These are phyloP conservation scores for Pagrus major DNA, from an alignment of 2,113 vertebrate species.

Conservation along the genomic window DNA sequence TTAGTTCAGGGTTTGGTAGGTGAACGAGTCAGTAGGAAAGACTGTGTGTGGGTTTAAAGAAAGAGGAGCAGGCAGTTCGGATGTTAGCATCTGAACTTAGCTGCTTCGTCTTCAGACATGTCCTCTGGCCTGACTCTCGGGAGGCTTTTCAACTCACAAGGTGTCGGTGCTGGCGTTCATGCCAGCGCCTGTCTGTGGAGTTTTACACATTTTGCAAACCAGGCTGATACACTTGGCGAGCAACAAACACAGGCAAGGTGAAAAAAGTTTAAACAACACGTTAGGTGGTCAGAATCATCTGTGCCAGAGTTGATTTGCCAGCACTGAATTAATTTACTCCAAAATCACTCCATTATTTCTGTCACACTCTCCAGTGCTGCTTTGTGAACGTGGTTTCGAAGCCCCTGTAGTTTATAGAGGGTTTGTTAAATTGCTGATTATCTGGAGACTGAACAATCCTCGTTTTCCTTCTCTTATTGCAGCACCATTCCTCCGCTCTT, in stretches of 20 bases:
- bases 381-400: slow-evolving; percentile 25
- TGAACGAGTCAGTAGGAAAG: slow-evolving; percentile 35
- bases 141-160: slow-evolving; percentile 42
- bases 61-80: slow-evolving; percentile 12
- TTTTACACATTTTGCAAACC: slow-evolving; percentile 19
- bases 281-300: slow-evolving; percentile 8
- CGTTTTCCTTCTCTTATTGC: neutral
- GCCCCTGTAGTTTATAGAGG: neutral
- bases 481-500: neutral
- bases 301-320: slow-evolving; percentile 22
- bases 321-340: slow-evolving; percentile 50
- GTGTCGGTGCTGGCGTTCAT: slow-evolving; percentile 36
- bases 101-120: slow-evolving; percentile 31
- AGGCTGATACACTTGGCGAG: neutral
- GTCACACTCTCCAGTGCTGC: slow-evolving; percentile 26
- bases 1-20: slow-evolving; percentile 60
- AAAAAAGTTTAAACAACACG: slow-evolving; percentile 2
- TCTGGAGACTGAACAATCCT: slow-evolving; percentile 1
- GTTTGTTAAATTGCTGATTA: slow-evolving; percentile 4
- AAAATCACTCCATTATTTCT: slow-evolving; percentile 37
- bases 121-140: slow-evolving; percentile 32
- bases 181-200: slow-evolving; percentile 22
- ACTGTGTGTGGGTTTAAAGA: slow-evolving; percentile 21
- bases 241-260: slow-evolving; percentile 8
- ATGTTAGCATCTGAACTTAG: slow-evolving; percentile 30